phyloP scores from a whole-genome alignment of 2,113 vertebrate genomes.

The Falco punctatus region DNA sequence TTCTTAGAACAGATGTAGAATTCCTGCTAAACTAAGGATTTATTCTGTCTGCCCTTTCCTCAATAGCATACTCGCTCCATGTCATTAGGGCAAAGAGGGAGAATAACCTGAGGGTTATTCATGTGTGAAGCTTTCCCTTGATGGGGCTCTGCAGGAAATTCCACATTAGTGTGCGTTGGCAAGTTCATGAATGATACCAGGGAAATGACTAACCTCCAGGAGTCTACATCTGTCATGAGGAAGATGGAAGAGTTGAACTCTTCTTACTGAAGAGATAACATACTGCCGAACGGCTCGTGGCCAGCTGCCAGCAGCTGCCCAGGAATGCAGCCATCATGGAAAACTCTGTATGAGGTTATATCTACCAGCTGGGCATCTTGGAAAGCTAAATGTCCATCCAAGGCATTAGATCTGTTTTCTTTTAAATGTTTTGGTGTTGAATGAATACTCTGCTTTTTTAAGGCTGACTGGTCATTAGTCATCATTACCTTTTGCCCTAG shows the following conservation, averaged over 20 bases:
- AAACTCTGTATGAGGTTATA: background rate
- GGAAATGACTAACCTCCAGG: background rate
- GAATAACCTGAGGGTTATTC: background rate
- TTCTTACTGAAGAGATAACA: background rate
- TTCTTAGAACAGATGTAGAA: background rate
- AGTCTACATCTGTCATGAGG: conserved; percentile 4
- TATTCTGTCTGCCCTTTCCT: background rate
- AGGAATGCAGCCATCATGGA: background rate
- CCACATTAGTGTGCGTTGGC: background rate
- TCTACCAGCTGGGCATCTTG: background rate
- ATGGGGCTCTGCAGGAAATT: background rate
- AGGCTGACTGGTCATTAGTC: background rate
- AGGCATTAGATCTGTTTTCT: background rate
- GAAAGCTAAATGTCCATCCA: background rate
- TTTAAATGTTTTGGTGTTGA: background rate
- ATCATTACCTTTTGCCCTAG: background rate
- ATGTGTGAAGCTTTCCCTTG: rapidly evolving
- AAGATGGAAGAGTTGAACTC: background rate
- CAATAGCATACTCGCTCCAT: rapidly evolving
- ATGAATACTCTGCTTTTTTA: background rate
- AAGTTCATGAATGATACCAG: background rate
- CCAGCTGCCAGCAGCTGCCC: background rate
- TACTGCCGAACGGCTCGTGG: background rate
- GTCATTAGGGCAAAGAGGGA: background rate
- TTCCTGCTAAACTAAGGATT: background rate